Percentiles rank a stretch among this genome's conserved stretches.
phyloP scores from a whole-genome alignment of 2,888 invertebrate genomes.

The Drosophila rellima region DNA sequence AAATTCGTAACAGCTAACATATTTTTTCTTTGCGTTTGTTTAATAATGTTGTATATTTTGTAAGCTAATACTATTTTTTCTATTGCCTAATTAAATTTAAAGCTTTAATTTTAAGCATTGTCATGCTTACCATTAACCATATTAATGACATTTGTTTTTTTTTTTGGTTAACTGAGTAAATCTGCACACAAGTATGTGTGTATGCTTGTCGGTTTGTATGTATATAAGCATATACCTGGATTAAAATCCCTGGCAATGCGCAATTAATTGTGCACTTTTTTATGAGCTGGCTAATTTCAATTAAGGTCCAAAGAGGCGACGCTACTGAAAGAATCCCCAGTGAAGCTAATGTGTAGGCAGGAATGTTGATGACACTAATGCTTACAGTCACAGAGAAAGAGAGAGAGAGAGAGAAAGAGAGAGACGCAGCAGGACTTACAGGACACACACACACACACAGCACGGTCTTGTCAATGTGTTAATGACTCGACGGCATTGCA shows the following conservation, averaged over 20 bases:
- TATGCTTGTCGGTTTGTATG: neutral
- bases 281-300: constrained; percentile 45
- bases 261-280: constrained; percentile 36
- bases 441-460: constrained; percentile 10
- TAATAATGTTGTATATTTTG: too few species aligned
- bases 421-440: neutral
- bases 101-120: neutral
- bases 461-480: constrained; percentile 57
- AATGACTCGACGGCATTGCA: constrained; percentile 69
- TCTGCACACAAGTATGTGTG: neutral
- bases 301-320: constrained; percentile 26
- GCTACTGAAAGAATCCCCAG: constrained; percentile 12
- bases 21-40: too few species aligned
- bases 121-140: neutral
- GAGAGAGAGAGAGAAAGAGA: neutral
- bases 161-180: neutral
- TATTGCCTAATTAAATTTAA: neutral
- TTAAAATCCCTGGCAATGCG: constrained; percentile 22
- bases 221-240: constrained; percentile 2
- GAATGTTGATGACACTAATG: constrained; percentile 61
- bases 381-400: constrained; percentile 18
- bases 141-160: neutral
- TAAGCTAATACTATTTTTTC: too few species aligned
- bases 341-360: constrained; percentile 45
- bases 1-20: too few species aligned